Base-by-base conservation (phyloP, 2,888 invertebrate species). In the Melanostoma mellinum region DNA sequence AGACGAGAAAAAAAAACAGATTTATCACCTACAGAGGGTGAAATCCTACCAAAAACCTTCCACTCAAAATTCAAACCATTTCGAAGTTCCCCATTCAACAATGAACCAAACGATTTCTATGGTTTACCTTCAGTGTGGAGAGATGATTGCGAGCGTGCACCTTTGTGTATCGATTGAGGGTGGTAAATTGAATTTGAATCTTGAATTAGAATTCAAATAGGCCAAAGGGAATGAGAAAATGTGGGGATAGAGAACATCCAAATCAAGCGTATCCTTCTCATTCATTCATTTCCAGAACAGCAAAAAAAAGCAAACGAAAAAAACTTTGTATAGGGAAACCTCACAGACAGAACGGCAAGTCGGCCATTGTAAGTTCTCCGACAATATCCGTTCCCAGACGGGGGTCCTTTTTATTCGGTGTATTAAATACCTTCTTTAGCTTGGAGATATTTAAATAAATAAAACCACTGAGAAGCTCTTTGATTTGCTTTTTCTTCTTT, bases 181-280 rank as follows among this genome's bases (percentile, higher is more conserved):
- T 65, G 72, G 81, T 72, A 81, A 76, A 81, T 81, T 81, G 81
- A 81, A 76, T 81, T 76, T 81, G 72, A 81, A 81, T 81, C 67
- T 76, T 68, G 76, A 76, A 81, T 81, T 76, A 77, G 81, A 65
- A 44, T 63, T 55, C 42, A 74, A 78, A 63, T 75, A 56, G 63
- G 55, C 61, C 9, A 40, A 32, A 60, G 38, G 50, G 58, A 38
- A 33, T 35, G 5, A 61, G 61, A 48, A 35, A 36, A 44, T 63
- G 46, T 36, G 61, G 61, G 50, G 38, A 30, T 8, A 35, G 44
- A 30, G 32, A 48, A 50, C 30, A 46, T 55, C 38, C 40, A 55
- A 74, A 69, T 74, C 74, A 79, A 79, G 55, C 60, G 38, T 55
- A 79, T 68, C 74, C 48, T 68, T 60, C 42, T 44, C 63, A 63